These are phyloP conservation scores for Spodoptera frugiperda DNA, from an alignment of 1,140 invertebrate species.

Conservation along the genomic window DNA sequence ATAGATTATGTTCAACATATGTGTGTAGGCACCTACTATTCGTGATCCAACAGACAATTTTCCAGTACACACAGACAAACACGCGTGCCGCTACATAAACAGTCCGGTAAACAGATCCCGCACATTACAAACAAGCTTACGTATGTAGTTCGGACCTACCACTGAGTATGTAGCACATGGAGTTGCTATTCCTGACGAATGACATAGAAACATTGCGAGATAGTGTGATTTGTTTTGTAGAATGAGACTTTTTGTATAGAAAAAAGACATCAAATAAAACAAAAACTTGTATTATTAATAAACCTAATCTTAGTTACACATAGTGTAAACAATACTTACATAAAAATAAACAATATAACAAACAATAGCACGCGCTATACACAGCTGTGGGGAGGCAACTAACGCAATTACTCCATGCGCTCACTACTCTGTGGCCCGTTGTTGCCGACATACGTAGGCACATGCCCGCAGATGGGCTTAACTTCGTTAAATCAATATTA, in stretches of 20 bases:
- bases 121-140: conserved; percentile 32
- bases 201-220: no score
- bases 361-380: no score
- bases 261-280: no score
- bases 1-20: neutral
- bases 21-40: neutral
- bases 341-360: no score
- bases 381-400: neutral
- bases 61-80: conserved; percentile 7
- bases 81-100: conserved; percentile 20
- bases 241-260: no score
- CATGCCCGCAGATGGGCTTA: conserved; percentile 40
- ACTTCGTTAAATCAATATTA: conserved; percentile 49
- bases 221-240: no score
- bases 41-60: conserved; percentile 3
- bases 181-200: neutral
- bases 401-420: neutral
- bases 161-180: neutral
- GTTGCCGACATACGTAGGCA: neutral
- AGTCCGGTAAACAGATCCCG: conserved; percentile 30
- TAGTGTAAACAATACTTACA: no score
- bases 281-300: no score
- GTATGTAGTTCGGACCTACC: conserved; percentile 12
- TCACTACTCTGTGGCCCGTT: neutral
- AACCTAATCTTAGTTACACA: no score